These are phyloP conservation scores for Donacobius atricapilla DNA, from an alignment of 2,113 vertebrate species.

Conservation along the genomic window DNA sequence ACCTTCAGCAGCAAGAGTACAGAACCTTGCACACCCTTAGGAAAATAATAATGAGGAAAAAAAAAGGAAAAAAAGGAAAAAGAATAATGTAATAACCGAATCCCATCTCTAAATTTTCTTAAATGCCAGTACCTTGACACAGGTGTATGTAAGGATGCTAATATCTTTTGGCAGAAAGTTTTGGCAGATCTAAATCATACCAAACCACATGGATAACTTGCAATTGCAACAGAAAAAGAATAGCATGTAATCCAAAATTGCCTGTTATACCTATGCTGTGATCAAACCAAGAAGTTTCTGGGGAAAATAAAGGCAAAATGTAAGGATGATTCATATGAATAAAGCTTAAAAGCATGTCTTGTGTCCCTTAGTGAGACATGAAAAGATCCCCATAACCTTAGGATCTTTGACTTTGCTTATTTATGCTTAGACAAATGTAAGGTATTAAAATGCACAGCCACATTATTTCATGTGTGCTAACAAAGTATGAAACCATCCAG, in stretches of 20 bases:
- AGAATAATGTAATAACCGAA: not conserved
- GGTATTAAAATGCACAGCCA: not conserved
- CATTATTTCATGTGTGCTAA: not conserved
- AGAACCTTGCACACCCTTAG: not conserved
- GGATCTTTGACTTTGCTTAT: not conserved
- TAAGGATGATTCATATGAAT: not conserved
- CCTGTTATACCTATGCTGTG: not conserved
- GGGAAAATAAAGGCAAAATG: slow-evolving; percentile 3
- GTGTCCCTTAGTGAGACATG: not conserved
- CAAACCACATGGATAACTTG: not conserved
- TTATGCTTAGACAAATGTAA: not conserved
- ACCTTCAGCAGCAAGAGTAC: not conserved
- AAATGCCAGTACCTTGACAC: not conserved
- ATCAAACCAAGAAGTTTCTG: not conserved
- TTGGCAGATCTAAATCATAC: not conserved
- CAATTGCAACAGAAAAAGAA: not conserved
- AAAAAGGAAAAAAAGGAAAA: not conserved
- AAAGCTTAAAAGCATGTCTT: not conserved
- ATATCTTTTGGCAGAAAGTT: not conserved
- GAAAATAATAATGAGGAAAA: not conserved
- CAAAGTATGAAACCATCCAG: not conserved
- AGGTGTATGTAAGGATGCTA: not conserved
- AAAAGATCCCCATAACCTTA: not conserved
- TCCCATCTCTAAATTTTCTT: not conserved
- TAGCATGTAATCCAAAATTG: not conserved